Evolutionary conservation across 2,888 invertebrate species (phyloP).

Genomic region (Lumbricus terrestris): DNA sequence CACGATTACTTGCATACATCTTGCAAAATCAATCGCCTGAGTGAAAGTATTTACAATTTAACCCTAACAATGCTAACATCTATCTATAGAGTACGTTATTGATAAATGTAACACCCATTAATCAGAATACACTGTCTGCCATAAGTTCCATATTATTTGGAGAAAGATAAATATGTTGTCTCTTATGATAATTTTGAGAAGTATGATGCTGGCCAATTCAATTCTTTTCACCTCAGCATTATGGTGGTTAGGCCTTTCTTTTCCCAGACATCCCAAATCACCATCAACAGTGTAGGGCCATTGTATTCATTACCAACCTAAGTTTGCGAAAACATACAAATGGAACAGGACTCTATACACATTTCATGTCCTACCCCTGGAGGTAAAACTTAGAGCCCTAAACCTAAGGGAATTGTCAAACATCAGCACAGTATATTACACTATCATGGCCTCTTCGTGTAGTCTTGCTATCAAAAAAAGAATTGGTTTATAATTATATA

Average conservation of each 20-base stretch:
- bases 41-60: background rate
- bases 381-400: background rate
- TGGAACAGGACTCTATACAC: background rate
- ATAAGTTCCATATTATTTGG: background rate
- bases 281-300: background rate
- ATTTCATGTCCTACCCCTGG: too few relatives aligned
- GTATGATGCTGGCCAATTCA: background rate
- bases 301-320: background rate
- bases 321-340: background rate
- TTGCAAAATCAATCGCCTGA: background rate
- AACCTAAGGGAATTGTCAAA: background rate
- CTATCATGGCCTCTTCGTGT: too few relatives aligned
- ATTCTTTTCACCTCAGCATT: background rate
- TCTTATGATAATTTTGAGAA: background rate
- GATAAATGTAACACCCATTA: background rate
- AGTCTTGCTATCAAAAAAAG: too few relatives aligned
- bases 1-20: background rate
- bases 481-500: too few relatives aligned
- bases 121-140: too few relatives aligned
- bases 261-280: background rate
- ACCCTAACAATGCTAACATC: background rate
- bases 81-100: background rate
- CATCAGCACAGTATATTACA: too few relatives aligned
- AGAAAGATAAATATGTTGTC: background rate
- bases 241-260: background rate